Conservation (phyloP, 2,113 vertebrate genomes). For the Barbus barbus region DNA sequence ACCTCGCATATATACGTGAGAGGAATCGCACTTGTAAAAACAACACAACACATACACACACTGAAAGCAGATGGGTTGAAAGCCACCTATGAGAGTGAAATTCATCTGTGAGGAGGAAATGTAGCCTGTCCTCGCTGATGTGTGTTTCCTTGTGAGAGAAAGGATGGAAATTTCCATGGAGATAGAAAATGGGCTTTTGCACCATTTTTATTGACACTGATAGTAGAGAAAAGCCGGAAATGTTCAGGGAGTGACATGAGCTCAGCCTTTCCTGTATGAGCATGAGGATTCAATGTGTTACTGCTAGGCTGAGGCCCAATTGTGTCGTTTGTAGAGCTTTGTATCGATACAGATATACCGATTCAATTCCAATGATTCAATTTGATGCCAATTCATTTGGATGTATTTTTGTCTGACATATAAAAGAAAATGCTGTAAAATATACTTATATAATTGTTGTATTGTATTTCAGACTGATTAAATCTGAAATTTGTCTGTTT, state of each 20-base stretch:
- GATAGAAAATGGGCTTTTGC: conserved; percentile 16
- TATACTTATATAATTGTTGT: not conserved
- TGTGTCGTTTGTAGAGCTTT: not conserved
- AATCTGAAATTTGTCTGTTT: not conserved
- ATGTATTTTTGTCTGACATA: not conserved
- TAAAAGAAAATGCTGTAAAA: not conserved
- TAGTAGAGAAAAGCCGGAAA: not conserved
- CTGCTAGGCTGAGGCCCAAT: not conserved
- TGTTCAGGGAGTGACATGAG: not conserved
- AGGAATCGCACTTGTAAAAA: not conserved
- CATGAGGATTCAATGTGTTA: not conserved
- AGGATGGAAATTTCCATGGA: conserved; percentile 8
- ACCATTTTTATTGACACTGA: conserved; percentile 1
- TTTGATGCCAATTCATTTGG: not conserved
- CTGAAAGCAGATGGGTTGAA: not conserved
- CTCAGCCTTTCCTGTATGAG: not conserved
- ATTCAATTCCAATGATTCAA: not conserved
- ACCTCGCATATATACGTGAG: not conserved
- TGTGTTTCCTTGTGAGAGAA: conserved; percentile 26
- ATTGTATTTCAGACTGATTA: not conserved
- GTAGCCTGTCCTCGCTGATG: conserved; percentile 7
- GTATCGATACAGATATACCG: not conserved
- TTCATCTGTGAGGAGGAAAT: no score
- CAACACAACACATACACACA: not conserved
- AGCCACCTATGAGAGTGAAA: not conserved